Evolutionary conservation across 2,888 invertebrate genomes (phyloP).

Genomic region (Morpho deidamia): DNA sequence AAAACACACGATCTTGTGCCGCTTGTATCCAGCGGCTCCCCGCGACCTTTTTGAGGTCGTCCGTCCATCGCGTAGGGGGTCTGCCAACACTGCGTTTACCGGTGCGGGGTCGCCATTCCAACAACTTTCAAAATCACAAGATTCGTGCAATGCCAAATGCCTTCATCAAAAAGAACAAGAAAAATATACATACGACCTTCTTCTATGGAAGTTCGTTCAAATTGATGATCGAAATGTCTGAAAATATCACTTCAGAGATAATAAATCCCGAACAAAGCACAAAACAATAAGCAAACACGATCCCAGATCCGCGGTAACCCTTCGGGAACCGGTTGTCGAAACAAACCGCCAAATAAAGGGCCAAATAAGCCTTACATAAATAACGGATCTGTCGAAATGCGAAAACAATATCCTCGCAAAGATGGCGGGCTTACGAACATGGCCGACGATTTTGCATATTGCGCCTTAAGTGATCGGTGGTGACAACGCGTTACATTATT

Average conservation of each 20-base stretch:
- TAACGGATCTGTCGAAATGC: slow-evolving; percentile 66
- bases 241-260: slow-evolving; percentile 2
- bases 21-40: too few relatives aligned
- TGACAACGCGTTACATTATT: background rate
- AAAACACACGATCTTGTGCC: too few relatives aligned
- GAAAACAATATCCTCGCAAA: slow-evolving; percentile 68
- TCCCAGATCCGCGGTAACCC: slow-evolving; percentile 40
- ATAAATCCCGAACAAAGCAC: slow-evolving; percentile 11
- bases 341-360: slow-evolving; percentile 43
- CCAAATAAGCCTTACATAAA: slow-evolving; percentile 62
- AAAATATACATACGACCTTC: too few relatives aligned
- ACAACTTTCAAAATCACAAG: too few relatives aligned
- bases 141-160: too few relatives aligned
- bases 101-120: too few relatives aligned
- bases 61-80: too few relatives aligned
- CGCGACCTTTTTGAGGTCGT: too few relatives aligned
- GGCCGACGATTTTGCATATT: slow-evolving; percentile 46
- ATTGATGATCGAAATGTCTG: background rate
- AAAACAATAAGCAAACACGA: slow-evolving; percentile 19
- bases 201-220: too few relatives aligned
- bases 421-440: slow-evolving; percentile 44
- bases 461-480: slow-evolving; percentile 10
- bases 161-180: too few relatives aligned
- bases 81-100: too few relatives aligned
- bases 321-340: slow-evolving; percentile 35